Conservation (phyloP, 2,888 invertebrate genomes). For the Melikaiella ostensackeni region DNA sequence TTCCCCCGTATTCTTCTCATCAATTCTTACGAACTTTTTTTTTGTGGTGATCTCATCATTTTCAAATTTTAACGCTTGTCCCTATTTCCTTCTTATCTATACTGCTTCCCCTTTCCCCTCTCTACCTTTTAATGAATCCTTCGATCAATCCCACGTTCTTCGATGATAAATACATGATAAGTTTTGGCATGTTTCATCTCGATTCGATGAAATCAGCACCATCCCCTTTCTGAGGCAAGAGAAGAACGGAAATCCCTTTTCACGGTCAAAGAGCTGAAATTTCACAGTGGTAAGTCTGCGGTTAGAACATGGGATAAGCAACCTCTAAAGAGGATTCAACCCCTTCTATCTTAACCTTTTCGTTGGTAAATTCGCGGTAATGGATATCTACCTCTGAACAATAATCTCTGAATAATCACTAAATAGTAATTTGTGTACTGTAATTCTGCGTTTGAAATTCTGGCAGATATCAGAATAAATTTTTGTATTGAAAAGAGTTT, state of each 20-base stretch:
- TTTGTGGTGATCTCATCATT: too few relatives aligned
- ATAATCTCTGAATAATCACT: neutral
- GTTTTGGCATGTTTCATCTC: slow-evolving; percentile 22
- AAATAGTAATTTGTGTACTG: neutral
- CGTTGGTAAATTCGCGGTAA: neutral
- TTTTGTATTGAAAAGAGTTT: neutral
- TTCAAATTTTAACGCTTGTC: too few relatives aligned
- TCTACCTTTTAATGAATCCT: too few relatives aligned
- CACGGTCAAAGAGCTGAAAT: slow-evolving; percentile 37
- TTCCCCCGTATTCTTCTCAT: too few relatives aligned
- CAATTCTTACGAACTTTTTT: too few relatives aligned
- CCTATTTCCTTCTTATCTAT: too few relatives aligned
- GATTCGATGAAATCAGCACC: slow-evolving; percentile 16
- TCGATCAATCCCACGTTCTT: too few relatives aligned
- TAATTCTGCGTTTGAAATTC: neutral
- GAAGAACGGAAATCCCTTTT: slow-evolving; percentile 31
- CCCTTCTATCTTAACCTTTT: slow-evolving; percentile 2
- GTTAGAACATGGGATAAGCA: slow-evolving; percentile 31
- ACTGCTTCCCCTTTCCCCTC: too few relatives aligned
- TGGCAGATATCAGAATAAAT: neutral
- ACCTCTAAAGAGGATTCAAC: slow-evolving; percentile 24
- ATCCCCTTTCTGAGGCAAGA: neutral
- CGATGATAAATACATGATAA: slow-evolving; percentile 13
- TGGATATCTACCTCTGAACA: neutral
- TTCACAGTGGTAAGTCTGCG: slow-evolving; percentile 24